Evolutionary conservation across 1,140 invertebrate genomes (phyloP).

Genomic region (Oryctes rhinoceros): DNA sequence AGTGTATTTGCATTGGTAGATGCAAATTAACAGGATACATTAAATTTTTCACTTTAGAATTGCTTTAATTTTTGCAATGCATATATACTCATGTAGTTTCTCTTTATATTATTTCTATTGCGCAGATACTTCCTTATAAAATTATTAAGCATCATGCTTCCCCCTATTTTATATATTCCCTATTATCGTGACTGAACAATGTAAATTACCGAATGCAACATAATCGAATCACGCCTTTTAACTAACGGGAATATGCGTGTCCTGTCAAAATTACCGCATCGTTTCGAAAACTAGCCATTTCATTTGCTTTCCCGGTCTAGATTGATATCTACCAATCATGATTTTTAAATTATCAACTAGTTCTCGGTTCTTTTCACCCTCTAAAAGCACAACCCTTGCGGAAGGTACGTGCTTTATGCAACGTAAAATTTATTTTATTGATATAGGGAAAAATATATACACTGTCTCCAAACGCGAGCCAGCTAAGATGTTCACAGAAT

Average conservation of each 20-base stretch:
- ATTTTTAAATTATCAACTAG: constrained; percentile 45
- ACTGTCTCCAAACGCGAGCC: too few species aligned
- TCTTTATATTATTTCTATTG: too few species aligned
- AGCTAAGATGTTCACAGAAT: too few species aligned
- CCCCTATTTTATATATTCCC: constrained; percentile 17
- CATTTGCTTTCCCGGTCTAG: constrained; percentile 50
- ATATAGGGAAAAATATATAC: too few species aligned
- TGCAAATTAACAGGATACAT: too few species aligned
- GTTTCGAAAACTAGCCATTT: constrained; percentile 51
- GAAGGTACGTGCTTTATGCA: too few species aligned
- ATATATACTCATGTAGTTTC: too few species aligned
- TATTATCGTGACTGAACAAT: constrained; percentile 46
- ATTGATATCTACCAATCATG: constrained; percentile 51
- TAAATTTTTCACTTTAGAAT: too few species aligned
- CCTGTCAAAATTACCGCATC: constrained; percentile 54
- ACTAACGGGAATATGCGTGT: constrained; percentile 48
- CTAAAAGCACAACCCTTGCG: too few species aligned
- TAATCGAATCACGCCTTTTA: constrained; percentile 52
- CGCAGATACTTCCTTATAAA: neutral
- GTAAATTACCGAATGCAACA: constrained; percentile 50
- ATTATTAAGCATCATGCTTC: constrained; percentile 25
- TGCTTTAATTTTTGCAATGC: too few species aligned
- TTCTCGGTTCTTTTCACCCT: neutral
- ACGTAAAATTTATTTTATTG: too few species aligned
- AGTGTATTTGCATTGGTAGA: too few species aligned